Base-by-base conservation (phyloP, 1,140 invertebrate species). In the Drosophila lini region DNA sequence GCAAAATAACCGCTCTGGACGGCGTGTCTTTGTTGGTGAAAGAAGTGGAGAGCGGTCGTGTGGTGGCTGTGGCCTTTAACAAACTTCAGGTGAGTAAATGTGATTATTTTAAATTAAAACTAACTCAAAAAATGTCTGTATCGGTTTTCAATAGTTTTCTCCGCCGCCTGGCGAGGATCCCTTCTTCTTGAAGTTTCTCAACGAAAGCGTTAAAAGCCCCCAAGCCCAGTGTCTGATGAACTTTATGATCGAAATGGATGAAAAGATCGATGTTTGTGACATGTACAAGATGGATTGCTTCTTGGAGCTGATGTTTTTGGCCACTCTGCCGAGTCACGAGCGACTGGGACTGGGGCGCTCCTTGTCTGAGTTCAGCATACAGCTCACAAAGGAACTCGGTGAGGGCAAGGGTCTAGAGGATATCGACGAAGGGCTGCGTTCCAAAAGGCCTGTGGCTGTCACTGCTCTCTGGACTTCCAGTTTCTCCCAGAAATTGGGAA, bases 271-370 rank as follows among this genome's bases (percentile, higher is more conserved):
- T 91, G 91, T 95, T 0, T 95, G 95, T 80, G 92, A 94, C 40
- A 92, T 94, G 78, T 95, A 93, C 67, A 92, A 94, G 11, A 93
- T 94, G 0, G 93, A 95, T 41, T 95, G 94, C 67, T 93, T 94
- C n/a, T 78, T 95, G 11, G 95, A 96, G 88, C 82, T 96, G 13
- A 95, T 95, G 95, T 95, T 95, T 69, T 61, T 96, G 13, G 94
- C 93, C 8, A 95, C 94, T 0, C 59, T 93, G 11, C 91, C 93
- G 0, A 81, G 92, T 10, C 93, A 94, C 42, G 92, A 93, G 32
- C 80, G 91, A 4, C 89, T 93, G 34, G 93, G 94, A 47, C 92
- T 96, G 38, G 95, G 92, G 0, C 93, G 92, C 15, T 60, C 93
- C 15, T 69, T 96, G 11, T 91, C 93, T 25, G 91, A 93, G 58